Conservation (phyloP, 2,888 invertebrate species). For the Oithona nana region DNA sequence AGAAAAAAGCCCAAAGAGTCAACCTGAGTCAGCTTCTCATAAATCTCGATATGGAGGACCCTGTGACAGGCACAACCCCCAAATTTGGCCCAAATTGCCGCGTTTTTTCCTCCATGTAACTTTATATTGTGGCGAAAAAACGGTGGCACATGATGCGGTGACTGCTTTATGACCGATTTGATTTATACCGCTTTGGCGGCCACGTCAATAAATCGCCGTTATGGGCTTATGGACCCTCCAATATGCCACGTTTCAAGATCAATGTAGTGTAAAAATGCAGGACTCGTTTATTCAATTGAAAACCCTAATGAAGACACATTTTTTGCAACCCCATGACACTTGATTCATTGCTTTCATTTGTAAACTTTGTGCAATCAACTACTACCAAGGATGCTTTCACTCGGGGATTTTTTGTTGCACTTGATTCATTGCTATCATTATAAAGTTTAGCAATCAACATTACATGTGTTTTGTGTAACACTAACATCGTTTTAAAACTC, state of each 20-base stretch:
- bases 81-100: not conserved
- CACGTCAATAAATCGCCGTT: not conserved
- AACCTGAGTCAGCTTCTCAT: no score
- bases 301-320: not conserved
- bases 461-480: no score
- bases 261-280: not conserved
- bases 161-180: not conserved
- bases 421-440: no score
- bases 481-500: no score
- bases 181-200: not conserved
- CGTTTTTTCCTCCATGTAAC: not conserved
- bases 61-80: not conserved
- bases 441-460: no score
- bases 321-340: no score
- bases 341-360: no score
- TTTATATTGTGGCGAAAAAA: not conserved
- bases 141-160: not conserved
- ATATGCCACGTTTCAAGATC: not conserved
- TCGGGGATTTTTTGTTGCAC: no score
- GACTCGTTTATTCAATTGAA: not conserved
- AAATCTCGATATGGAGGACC: no score
- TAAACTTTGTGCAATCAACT: no score
- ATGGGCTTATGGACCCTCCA: not conserved
- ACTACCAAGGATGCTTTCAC: no score
- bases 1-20: no score